Evolutionary conservation across 1,140 invertebrate genomes (phyloP).

Genomic region (Drosophila varians): DNA sequence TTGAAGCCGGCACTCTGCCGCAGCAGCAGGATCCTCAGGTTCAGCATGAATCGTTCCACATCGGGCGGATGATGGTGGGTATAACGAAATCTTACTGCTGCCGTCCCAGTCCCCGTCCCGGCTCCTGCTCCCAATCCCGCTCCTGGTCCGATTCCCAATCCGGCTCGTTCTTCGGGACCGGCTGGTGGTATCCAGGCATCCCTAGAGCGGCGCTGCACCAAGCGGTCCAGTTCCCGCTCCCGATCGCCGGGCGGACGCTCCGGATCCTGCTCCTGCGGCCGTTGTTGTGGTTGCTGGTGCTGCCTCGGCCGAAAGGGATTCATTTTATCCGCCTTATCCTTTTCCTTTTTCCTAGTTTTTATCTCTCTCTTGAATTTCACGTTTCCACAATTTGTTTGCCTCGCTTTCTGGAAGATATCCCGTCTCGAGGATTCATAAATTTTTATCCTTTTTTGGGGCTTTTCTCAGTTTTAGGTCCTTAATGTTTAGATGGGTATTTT

Average conservation of each 20-base stretch:
- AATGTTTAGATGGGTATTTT: background rate
- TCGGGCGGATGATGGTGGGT: conserved; percentile 17
- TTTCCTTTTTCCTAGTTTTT: background rate
- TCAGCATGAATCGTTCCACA: conserved; percentile 31
- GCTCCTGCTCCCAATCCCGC: background rate
- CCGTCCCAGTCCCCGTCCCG: background rate
- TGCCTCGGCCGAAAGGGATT: conserved; percentile 20
- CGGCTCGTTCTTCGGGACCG: background rate
- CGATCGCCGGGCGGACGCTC: background rate
- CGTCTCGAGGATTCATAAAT: background rate
- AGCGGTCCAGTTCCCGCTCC: background rate
- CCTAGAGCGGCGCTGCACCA: background rate
- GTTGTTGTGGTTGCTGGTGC: background rate
- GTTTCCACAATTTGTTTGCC: background rate
- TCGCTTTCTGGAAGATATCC: background rate
- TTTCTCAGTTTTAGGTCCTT: background rate
- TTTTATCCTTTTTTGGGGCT: background rate
- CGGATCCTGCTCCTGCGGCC: background rate
- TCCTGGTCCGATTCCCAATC: background rate
- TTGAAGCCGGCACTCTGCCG: conserved; percentile 40
- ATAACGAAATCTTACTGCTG: conserved; percentile 1
- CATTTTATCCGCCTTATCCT: background rate
- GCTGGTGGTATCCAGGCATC: background rate
- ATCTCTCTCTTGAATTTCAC: background rate
- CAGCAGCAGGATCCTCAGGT: conserved; percentile 32